Conservation (phyloP, 2,113 vertebrate species). For the Noturus placidus region DNA sequence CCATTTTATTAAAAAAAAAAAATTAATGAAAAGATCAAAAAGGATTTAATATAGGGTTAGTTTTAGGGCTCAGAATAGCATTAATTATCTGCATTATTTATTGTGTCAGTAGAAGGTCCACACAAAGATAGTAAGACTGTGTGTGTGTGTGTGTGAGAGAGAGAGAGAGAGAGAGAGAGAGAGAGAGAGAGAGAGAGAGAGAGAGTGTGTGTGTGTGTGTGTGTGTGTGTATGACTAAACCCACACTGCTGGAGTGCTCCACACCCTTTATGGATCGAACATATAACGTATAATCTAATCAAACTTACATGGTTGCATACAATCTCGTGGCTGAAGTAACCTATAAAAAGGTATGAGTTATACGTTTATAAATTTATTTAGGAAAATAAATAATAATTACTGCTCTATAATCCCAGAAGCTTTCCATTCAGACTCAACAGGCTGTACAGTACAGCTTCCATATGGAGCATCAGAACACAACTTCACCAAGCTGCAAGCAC, state of each 20-base stretch:
- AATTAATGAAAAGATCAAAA: background rate
- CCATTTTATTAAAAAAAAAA: background rate
- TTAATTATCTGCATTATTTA: background rate
- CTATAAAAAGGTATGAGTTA: background rate
- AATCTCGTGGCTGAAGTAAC: background rate
- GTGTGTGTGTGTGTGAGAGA: background rate
- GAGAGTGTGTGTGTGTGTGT: background rate
- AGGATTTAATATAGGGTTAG: background rate
- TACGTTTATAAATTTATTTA: background rate
- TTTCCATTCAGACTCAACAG: slow-evolving; percentile 9
- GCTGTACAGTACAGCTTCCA: slow-evolving; percentile 8
- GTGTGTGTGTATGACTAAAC: background rate
- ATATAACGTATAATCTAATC: background rate
- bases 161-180: too few species aligned
- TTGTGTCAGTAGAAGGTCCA: background rate
- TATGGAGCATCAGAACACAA: slow-evolving; percentile 25
- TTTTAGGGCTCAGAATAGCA: background rate
- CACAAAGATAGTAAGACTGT: background rate
- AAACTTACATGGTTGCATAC: background rate
- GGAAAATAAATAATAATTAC: background rate
- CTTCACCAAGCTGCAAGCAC: background rate
- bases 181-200: background rate
- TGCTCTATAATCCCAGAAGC: background rate
- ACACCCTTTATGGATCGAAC: slow-evolving; percentile 1
- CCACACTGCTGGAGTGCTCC: background rate